Evolutionary conservation across 2,888 invertebrate genomes (phyloP).

Genomic region (Clitarchus hookeri): DNA sequence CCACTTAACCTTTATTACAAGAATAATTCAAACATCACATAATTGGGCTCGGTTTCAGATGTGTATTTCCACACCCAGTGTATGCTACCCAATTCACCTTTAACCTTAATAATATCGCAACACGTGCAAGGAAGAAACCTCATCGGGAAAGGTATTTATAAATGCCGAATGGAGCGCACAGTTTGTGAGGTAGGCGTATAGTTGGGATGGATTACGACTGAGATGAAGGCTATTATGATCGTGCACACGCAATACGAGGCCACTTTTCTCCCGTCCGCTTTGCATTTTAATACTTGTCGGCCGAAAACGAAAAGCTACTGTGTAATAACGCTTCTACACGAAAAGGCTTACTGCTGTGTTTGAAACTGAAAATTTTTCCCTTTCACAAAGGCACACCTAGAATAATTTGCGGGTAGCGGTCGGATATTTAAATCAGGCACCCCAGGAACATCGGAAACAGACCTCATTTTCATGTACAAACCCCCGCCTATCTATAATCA

Average conservation of each 20-base stretch:
- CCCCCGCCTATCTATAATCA: background rate
- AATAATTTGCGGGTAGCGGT: background rate
- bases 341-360: background rate
- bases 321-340: background rate
- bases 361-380: background rate
- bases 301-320: background rate
- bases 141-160: background rate
- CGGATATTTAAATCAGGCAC: conserved; percentile 1
- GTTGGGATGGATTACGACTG: background rate
- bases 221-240: background rate
- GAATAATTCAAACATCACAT: too few relatives aligned
- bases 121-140: background rate
- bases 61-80: background rate
- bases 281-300: background rate
- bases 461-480: conserved; percentile 8
- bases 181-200: background rate
- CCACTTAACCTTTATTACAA: too few relatives aligned
- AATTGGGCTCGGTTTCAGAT: background rate
- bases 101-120: background rate
- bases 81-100: background rate
- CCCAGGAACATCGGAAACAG: background rate
- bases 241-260: background rate
- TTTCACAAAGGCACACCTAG: background rate
- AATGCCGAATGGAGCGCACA: background rate
- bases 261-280: background rate